A percentile compares a stretch with the other conserved stretches of the same genome.
Conservation (phyloP, 2,797 vertebrate genomes). For the Decapterus maruadsi region DNA sequence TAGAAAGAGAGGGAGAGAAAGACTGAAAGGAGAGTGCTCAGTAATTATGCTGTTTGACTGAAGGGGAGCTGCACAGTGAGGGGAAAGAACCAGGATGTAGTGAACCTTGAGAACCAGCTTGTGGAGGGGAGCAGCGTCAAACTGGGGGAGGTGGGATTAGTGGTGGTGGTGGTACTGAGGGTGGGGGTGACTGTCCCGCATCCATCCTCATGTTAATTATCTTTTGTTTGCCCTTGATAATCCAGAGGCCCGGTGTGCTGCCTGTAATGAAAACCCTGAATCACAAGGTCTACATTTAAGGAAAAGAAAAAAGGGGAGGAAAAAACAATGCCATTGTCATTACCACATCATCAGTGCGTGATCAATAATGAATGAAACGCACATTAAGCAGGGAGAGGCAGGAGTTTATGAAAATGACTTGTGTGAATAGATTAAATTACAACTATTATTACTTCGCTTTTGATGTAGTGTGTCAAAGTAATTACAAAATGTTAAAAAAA, state of each 20-base stretch:
- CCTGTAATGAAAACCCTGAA: conserved; percentile 93
- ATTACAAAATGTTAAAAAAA: conserved; percentile 93
- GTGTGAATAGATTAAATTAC: conserved; percentile 99
- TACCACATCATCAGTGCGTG: conserved; percentile 95
- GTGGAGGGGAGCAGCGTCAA: conserved; percentile 42
- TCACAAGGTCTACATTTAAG: conserved; percentile 90
- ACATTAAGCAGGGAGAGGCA: conserved; percentile 90
- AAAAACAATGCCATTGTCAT: conserved; percentile 96
- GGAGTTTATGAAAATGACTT: conserved; percentile 98
- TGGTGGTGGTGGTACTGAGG: conserved; percentile 21
- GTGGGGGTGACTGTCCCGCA: conserved; percentile 59
- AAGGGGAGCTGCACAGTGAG: conserved; percentile 75
- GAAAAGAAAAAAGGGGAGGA: conserved; percentile 35
- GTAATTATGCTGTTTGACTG: conserved; percentile 83
- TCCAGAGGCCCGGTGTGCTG: conserved; percentile 90
- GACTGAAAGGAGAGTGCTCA: conserved; percentile 60
- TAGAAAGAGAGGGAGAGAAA: conserved; percentile 25
- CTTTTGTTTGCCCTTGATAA: conserved; percentile 99
- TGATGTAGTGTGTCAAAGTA: conserved; percentile 97
- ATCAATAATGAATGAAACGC: conserved; percentile 99
- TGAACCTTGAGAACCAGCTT: conserved; percentile 71
- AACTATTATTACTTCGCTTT: conserved; percentile 98
- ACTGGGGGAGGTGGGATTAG: conserved; percentile 37
- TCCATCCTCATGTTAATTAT: conserved; percentile 95
- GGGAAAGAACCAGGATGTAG: conserved; percentile 82